Percentiles rank a stretch among this genome's conserved stretches.
Evolutionary conservation across 2,797 vertebrate species (phyloP).

Genomic region (Pseudochromis fuscus): DNA sequence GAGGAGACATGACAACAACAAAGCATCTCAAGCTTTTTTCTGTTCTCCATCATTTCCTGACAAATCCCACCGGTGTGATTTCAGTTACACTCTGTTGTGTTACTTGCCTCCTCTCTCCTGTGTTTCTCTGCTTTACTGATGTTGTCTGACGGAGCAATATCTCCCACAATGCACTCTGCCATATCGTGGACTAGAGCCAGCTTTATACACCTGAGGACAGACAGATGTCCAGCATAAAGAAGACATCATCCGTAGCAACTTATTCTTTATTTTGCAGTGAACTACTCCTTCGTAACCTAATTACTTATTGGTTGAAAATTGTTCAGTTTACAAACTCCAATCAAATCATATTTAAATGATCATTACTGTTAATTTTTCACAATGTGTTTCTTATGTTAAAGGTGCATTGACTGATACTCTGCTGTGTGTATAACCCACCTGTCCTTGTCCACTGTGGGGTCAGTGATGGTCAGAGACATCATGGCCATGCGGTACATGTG

Average conservation of each 20-base stretch:
- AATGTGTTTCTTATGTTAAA: no score
- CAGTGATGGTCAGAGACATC: conserved; percentile 93
- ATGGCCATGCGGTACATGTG: conserved; percentile 99
- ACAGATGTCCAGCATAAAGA: background rate
- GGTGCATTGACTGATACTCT: no score
- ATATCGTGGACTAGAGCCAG: conserved; percentile 97
- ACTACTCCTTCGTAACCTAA: no score
- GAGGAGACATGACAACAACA: no score
- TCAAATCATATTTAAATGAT: background rate
- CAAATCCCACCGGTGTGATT: background rate
- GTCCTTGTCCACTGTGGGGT: conserved; percentile 91
- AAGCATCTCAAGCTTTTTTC: no score
- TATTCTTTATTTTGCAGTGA: background rate
- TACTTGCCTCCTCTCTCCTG: conserved; percentile 90
- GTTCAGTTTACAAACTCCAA: background rate
- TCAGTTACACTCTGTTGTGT: background rate
- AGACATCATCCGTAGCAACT: no score
- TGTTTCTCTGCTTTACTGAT: conserved; percentile 97
- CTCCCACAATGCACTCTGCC: conserved; percentile 98
- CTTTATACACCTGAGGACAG: conserved; percentile 90
- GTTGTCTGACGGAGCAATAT: conserved; percentile 96
- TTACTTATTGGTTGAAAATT: no score
- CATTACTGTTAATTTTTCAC: no score
- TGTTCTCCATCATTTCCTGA: background rate
- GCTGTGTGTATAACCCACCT: conserved; percentile 77